phyloP scores from a whole-genome alignment of 2,888 invertebrate species.

The Dicycla oo region DNA sequence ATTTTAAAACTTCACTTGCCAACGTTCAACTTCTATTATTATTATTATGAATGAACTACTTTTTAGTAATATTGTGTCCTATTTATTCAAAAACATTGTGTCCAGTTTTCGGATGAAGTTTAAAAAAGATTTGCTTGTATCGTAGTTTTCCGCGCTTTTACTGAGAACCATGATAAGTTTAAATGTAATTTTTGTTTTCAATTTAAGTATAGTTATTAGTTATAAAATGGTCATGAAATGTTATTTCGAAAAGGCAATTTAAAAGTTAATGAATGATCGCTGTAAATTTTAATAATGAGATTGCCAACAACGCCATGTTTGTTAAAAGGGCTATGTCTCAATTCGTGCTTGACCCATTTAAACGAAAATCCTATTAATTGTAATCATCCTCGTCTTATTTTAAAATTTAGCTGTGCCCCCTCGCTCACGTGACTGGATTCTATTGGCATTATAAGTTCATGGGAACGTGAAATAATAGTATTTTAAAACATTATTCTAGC shows the following conservation, averaged over 20 bases:
- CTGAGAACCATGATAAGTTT: not conserved
- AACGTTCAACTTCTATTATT: not conserved
- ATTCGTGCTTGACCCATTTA: not conserved
- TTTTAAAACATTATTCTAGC: not conserved
- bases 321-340: not conserved
- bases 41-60: conserved; percentile 9
- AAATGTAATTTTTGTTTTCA: not conserved
- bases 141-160: not conserved
- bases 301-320: not conserved
- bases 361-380: not conserved
- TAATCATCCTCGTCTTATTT: not conserved
- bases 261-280: not conserved
- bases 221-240: too few relatives aligned
- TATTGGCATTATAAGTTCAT: not conserved
- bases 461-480: not conserved
- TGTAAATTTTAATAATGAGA: not conserved
- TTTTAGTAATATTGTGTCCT: not conserved
- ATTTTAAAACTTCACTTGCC: not conserved
- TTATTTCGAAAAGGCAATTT: too few relatives aligned
- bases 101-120: not conserved
- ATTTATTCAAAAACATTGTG: not conserved
- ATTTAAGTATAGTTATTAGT: not conserved
- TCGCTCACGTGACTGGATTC: not conserved
- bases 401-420: not conserved
- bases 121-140: not conserved